Evolutionary conservation across 2,797 vertebrate species (phyloP), one percentile per base, ranked within the genome.

Genomic region (Acestrorhynchus altus): DNA sequence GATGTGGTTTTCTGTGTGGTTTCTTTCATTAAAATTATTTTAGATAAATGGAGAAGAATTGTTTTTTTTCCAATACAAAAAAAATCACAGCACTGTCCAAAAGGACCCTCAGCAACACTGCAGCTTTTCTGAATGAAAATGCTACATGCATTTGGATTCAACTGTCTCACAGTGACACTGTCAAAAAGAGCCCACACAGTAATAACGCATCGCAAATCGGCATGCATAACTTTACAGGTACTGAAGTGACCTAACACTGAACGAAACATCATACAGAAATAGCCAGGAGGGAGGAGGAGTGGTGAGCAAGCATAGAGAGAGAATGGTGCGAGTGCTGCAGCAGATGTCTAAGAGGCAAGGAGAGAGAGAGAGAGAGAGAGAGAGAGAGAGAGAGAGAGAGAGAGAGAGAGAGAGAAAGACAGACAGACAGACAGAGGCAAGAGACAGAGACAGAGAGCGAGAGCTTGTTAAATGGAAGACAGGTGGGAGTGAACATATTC

Each of bases 401-500:
- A 12, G 3, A 51, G 18, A 65, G 52, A 70, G 49, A 31, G 26
- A 51, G 24, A 69, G 24, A 26, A n/a, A 22, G 59, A 63, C 12
- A 24, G 28, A 66, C 20, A 70, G 10, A 47, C 61, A 70, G 49
- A 31, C 26, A 51, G 24, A 69, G 18, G 20, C 24, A 22, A 63
- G 12, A 24, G 22, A 66, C 20, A 70, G 8, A 47, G 68, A 35
- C 8, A 31, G 22, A 52, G 16, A 71, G 52, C 22, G 60, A 78
- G 61, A 82, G 83, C 74, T 81, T 81, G 79, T 81, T 85, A 78
- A 85, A 82, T 42, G 75, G 78, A 78, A 80, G 46, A 26, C 72
- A 78, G 75, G 81, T 79, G 75, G 81, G 81, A 81, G 83, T 66
- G 75, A 81, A 76, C 77, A 65, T 81, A 83, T 85, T 85, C 83